Conservation (phyloP, 2,113 vertebrate genomes). For the Oxyura jamaicensis region DNA sequence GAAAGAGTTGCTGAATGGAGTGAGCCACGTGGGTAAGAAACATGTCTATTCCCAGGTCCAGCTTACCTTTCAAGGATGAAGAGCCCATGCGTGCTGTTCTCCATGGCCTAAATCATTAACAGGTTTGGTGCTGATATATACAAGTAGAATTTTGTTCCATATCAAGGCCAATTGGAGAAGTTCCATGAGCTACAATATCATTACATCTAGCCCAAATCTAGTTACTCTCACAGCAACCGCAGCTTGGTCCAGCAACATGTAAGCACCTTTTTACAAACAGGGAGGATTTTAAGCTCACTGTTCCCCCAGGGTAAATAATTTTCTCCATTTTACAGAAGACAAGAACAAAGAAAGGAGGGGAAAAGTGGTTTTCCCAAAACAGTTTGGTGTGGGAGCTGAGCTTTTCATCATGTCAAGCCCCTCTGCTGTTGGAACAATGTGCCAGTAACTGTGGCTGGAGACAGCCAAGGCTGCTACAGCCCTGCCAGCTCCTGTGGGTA, state of each 20-base stretch:
- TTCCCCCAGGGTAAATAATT: not conserved
- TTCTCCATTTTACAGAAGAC: not conserved
- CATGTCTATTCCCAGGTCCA: not conserved
- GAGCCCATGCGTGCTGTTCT: not conserved
- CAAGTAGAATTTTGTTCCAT: not conserved
- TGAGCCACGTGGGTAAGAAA: conserved; percentile 11
- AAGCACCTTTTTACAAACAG: not conserved
- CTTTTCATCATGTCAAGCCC: not conserved
- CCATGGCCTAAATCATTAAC: not conserved
- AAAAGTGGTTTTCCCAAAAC: not conserved
- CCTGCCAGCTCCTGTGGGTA: not conserved
- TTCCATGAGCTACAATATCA: not conserved
- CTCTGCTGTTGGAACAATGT: not conserved
- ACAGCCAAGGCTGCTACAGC: not conserved
- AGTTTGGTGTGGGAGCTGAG: not conserved
- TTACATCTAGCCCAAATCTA: not conserved
- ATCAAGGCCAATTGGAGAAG: not conserved
- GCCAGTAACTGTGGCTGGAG: not conserved
- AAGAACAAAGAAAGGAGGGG: not conserved
- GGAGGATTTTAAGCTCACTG: not conserved
- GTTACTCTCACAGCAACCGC: not conserved
- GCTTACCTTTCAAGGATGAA: not conserved
- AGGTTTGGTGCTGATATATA: not conserved
- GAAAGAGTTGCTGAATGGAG: conserved; percentile 1
- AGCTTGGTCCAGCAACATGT: not conserved